Conservation (phyloP, 2,113 vertebrate genomes). For the Clarias magur region DNA sequence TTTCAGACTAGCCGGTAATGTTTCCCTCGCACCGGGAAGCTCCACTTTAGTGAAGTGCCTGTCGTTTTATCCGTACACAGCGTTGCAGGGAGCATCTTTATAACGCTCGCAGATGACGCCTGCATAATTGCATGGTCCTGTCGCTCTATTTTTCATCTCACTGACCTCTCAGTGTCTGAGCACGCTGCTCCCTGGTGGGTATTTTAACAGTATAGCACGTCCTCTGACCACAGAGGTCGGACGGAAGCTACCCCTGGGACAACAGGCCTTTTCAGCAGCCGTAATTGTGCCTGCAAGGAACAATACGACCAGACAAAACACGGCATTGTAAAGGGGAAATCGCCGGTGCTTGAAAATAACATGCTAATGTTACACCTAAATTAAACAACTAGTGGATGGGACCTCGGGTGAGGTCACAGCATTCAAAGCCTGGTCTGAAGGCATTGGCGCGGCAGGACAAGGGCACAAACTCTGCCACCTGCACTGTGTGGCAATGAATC, state of each 20-base stretch:
- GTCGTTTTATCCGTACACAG: neutral
- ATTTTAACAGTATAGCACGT: constrained; percentile 39
- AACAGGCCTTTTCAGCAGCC: constrained; percentile 23
- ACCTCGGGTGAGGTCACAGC: constrained; percentile 54
- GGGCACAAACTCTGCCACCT: constrained; percentile 36
- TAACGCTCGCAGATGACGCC: neutral
- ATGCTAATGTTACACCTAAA: constrained; percentile 54
- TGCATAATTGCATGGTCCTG: neutral
- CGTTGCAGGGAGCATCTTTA: neutral
- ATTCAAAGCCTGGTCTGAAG: constrained; percentile 46
- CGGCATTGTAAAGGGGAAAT: constrained; percentile 30
- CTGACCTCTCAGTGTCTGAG: constrained; percentile 10
- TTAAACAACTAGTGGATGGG: constrained; percentile 44
- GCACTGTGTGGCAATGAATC: constrained; percentile 28
- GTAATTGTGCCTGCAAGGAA: constrained; percentile 52
- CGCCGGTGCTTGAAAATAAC: constrained; percentile 46
- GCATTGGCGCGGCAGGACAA: constrained; percentile 35
- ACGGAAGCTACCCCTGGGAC: constrained; percentile 32
- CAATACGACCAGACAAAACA: constrained; percentile 48
- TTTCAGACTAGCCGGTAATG: neutral
- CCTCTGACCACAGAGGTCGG: constrained; percentile 38
- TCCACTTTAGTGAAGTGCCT: neutral
- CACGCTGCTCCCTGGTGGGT: constrained; percentile 17
- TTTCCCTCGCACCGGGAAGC: neutral
- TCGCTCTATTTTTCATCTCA: constrained; percentile 2